Conservation (phyloP, 2,888 invertebrate species). For the Conomelus anceps region DNA sequence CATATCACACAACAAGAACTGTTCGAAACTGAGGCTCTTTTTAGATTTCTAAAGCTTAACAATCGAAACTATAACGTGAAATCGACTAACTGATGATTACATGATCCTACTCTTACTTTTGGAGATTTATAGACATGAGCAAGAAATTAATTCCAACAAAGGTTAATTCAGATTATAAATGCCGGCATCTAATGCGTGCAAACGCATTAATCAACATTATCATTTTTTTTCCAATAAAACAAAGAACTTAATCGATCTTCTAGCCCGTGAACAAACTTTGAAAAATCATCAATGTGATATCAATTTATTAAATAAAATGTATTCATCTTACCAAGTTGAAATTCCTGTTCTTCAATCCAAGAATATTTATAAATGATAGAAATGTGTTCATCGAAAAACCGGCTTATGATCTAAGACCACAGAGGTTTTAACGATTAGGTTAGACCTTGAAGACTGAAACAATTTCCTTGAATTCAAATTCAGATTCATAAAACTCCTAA, state of each 20-base stretch:
- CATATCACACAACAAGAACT: no score
- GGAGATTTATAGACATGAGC: no score
- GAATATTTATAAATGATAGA: not conserved
- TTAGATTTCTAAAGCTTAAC: no score
- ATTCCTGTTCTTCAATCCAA: not conserved
- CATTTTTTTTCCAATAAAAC: not conserved
- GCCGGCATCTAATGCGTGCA: not conserved
- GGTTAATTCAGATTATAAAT: not conserved
- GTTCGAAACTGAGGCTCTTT: no score
- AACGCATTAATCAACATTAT: not conserved
- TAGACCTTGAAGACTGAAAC: conserved; percentile 1
- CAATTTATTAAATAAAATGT: not conserved
- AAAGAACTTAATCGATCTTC: not conserved
- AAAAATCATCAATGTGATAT: not conserved
- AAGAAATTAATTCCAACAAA: no score
- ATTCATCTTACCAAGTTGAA: not conserved
- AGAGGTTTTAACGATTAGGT: conserved; percentile 3
- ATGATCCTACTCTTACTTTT: no score
- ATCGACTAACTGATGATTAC: no score
- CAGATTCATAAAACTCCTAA: not conserved
- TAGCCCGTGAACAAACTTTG: not conserved
- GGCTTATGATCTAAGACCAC: not conserved
- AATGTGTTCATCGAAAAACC: not conserved
- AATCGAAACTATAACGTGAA: no score
- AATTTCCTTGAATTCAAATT: not conserved